Percentiles rank a stretch among this genome's conserved stretches.
Evolutionary conservation across 2,888 invertebrate species (phyloP).

Genomic region (Amiota minor): DNA sequence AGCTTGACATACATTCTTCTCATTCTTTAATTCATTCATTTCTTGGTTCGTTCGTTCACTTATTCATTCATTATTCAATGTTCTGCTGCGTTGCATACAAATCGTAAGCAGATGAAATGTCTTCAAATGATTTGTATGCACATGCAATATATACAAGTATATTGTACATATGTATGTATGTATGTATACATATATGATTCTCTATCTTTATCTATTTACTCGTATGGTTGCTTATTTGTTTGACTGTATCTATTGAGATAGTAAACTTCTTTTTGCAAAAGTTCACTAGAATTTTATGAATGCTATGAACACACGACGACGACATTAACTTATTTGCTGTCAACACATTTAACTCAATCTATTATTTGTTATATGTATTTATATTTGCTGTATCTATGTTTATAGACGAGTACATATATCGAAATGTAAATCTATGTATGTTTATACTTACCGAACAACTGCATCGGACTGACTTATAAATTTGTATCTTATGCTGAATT

Average conservation of each 20-base stretch:
- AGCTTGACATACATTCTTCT: background rate
- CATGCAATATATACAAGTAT: background rate
- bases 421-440: background rate
- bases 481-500: constrained; percentile 85
- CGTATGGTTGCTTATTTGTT: no score
- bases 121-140: background rate
- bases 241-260: constrained; percentile 17
- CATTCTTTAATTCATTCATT: background rate
- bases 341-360: background rate
- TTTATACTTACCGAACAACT: constrained; percentile 77
- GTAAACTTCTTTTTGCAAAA: constrained; percentile 3
- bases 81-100: background rate
- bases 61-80: constrained; percentile 11
- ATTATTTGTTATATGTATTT: background rate
- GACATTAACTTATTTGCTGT: constrained; percentile 28
- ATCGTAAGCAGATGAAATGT: background rate
- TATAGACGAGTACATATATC: constrained; percentile 21
- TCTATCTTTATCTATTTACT: no score
- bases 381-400: constrained; percentile 12
- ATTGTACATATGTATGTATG: no score
- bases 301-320: background rate
- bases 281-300: constrained; percentile 25
- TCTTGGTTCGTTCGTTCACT: background rate
- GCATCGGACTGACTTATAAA: constrained; percentile 87
- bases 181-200: background rate